These are phyloP conservation scores for Reinhardtius hippoglossoides DNA, from an alignment of 2,113 vertebrate species.

Conservation along the genomic window DNA sequence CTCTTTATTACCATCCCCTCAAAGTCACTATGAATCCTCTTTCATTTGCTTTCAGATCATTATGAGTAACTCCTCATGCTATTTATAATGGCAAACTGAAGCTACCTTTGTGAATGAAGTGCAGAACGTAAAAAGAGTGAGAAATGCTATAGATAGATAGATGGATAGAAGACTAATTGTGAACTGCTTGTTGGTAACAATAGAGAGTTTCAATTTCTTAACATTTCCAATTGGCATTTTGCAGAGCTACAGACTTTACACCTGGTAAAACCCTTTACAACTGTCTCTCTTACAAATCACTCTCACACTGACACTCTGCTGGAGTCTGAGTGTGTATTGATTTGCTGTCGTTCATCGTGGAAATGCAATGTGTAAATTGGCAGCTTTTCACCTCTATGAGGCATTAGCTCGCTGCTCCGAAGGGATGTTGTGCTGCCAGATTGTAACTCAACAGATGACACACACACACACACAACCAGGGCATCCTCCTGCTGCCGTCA, in stretches of 20 bases:
- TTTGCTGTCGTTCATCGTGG: conserved; percentile 31
- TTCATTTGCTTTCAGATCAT: not conserved
- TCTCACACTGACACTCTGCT: too few species aligned
- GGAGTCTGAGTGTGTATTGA: too few species aligned
- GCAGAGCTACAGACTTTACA: too few species aligned
- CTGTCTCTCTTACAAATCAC: too few species aligned
- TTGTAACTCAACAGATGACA: conserved; percentile 24
- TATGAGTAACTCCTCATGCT: not conserved
- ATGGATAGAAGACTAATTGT: not conserved
- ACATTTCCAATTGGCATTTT: too few species aligned
- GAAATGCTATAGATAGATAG: not conserved
- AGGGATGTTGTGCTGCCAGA: conserved; percentile 23
- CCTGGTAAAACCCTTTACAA: too few species aligned
- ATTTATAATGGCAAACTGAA: conserved; percentile 7
- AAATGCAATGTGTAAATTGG: conserved; percentile 56
- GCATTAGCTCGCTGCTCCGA: conserved; percentile 43
- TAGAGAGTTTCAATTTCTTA: too few species aligned
- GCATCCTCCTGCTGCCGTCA: not conserved
- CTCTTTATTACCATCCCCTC: conserved; percentile 43
- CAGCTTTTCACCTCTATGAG: conserved; percentile 55
- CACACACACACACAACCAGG: not conserved
- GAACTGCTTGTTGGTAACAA: too few species aligned
- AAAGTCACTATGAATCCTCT: not conserved
- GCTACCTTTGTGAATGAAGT: not conserved
- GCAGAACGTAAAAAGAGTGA: not conserved